Evolutionary conservation across 2,888 invertebrate species (phyloP), one percentile per base, ranked within the genome.

Genomic region (Lasioglossum zephyrum): DNA sequence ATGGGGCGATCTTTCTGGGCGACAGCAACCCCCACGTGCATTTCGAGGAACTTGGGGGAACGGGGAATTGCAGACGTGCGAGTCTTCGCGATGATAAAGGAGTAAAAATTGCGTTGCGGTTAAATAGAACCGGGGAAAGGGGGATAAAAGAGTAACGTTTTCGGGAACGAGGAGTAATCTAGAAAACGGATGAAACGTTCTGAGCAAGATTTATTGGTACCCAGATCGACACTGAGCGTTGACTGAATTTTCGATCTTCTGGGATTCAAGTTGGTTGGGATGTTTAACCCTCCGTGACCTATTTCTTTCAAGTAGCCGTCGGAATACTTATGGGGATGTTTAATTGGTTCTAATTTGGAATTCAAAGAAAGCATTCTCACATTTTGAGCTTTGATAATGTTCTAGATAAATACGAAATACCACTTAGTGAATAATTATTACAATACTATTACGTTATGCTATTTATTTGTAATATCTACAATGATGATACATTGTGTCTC

Each of bases 1-100:
- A 53, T 36, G 78, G 36, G 78, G n/a, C 44, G 60, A 73, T 73
- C 18, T 73, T 60, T 66, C 77, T 66, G 77, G 16, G 36, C 49
- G 77, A 49, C 76, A 66, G 47, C 63, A 66, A 44, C 22, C 41
- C 76, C 44, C 47, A n/a, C 76, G 66, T n/a, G 60, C 26, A 47
- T 75, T 63, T 75, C 18, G 57, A 31, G 44, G 60, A 63, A 47
- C 22, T 76, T 36, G 4, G 44, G 63, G 60, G 66, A 49, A 47
- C 39, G 36, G 49, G 66, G 66, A 77, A 77, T 69, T 69, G 66
- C 77, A 36, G 63, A 39, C 66, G 39, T 36, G 18, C 47, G 36
- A 69, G n/a, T 41, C 44, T 73, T 79, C 22, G 31, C 9, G 60
- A 72, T 57, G 72, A 78, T 57, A 60, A 78, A 73, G 57, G 22